Base-by-base conservation (phyloP, 2,888 invertebrate species). In the Platycheirus albimanus region DNA sequence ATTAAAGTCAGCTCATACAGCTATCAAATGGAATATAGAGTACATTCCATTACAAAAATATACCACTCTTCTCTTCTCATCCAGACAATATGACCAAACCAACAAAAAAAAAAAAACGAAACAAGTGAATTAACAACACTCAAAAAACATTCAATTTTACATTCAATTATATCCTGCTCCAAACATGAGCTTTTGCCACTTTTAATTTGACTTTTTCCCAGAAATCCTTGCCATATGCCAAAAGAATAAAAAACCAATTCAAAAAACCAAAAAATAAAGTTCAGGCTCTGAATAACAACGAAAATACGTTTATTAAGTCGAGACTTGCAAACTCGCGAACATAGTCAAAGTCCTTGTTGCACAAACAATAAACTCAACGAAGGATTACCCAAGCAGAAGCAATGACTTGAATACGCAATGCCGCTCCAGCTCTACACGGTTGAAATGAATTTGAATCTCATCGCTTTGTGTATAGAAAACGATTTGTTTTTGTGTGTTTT, bases 301-400 rank as follows among this genome's bases (percentile, higher is more conserved):
- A 58, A 58, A 70, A 38, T 24, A 36, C 38, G 38, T 36, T 28
- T 36, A 47, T 58, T 47, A 45, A 36, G 47, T 58, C n/a, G n/a
- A n/a, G n/a, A n/a, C n/a, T n/a, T n/a, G n/a, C n/a, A n/a, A n/a
- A n/a, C n/a, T n/a, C 45, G 28, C 47, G 28, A 71, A 28, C 38
- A 24, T 43, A 28, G 13, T 19, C 43, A 33, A 63, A 52, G 72
- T 43, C 75, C 61, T 69, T 61, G 51, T 61, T 61, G 28, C 45
- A 33, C 24, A 24, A 24, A 28, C n/a, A 61, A 43, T 45, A 6
- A 43, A 30, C 58, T 51, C 61, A 71, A 43, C 17, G 43, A 6
- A 10, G 28, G 43, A 11, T 17, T 45, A 63, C 11, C 58, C 7
- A 33, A 33, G 8, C 24, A 24, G 24, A 24, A 24, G 6, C 3